Percentiles rank a stretch among this genome's conserved stretches.
Conservation (phyloP, 1,140 invertebrate genomes). For the Eurosta solidaginis region DNA sequence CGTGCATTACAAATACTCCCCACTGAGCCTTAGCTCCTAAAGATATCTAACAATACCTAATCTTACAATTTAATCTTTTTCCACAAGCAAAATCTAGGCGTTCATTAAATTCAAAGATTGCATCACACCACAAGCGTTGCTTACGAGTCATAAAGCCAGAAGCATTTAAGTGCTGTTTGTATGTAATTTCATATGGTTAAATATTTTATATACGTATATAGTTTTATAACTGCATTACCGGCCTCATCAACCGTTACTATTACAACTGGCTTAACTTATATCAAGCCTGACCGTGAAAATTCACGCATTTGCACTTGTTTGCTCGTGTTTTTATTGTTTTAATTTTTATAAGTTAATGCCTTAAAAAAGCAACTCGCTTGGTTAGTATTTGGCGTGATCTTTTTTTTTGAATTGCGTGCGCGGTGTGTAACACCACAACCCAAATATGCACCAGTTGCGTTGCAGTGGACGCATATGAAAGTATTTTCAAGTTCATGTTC, state of each 20-base stretch:
- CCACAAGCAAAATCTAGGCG: not conserved
- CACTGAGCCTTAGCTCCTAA: too few species aligned
- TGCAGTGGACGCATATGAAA: not conserved
- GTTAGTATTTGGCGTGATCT: not conserved
- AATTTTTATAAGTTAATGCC: not conserved
- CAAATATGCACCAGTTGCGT: not conserved
- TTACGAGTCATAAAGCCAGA: not conserved
- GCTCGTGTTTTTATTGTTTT: not conserved
- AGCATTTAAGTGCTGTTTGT: not conserved
- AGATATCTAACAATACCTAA: too few species aligned
- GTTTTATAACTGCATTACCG: not conserved
- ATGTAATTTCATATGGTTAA: not conserved
- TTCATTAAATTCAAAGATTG: not conserved
- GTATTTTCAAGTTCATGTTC: slow-evolving; percentile 28
- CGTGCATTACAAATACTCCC: too few species aligned
- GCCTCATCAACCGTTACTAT: not conserved
- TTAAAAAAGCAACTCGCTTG: not conserved
- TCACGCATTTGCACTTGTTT: not conserved
- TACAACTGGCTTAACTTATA: not conserved
- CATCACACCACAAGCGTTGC: slow-evolving; percentile 1
- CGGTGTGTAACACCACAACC: not conserved
- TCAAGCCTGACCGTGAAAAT: slow-evolving; percentile 11
- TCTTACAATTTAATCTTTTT: too few species aligned
- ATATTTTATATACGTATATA: not conserved
- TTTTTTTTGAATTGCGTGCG: not conserved